These are phyloP conservation scores for Berghia stephanieae DNA, from an alignment of 1,140 invertebrate genomes.

Conservation along the genomic window DNA sequence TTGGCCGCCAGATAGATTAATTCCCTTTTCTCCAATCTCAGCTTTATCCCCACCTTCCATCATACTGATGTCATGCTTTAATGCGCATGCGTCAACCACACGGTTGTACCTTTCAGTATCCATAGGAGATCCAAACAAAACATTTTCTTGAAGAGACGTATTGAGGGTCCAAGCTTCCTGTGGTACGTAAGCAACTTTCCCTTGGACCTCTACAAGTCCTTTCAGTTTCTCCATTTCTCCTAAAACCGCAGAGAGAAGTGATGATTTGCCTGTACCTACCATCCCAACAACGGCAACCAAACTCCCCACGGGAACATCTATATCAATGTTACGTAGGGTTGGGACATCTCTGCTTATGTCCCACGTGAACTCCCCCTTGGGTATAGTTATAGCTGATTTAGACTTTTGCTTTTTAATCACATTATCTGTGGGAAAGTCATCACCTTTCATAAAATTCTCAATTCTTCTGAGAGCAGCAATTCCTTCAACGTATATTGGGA, in stretches of 20 bases:
- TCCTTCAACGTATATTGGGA: no score
- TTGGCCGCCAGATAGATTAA: background rate
- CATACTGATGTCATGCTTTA: slow-evolving; percentile 77
- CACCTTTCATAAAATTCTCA: no score
- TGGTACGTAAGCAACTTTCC: slow-evolving; percentile 75
- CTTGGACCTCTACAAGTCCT: slow-evolving; percentile 76
- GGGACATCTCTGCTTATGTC: no score
- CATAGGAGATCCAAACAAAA: slow-evolving; percentile 74
- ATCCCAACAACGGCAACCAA: slow-evolving; percentile 68
- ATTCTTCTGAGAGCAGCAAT: no score
- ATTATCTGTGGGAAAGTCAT: no score
- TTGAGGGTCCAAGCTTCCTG: slow-evolving; percentile 88
- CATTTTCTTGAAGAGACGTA: slow-evolving; percentile 81
- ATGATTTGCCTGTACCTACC: slow-evolving; percentile 77
- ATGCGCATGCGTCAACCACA: slow-evolving; percentile 69
- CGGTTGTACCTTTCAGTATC: slow-evolving; percentile 65
- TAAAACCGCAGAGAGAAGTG: slow-evolving; percentile 72
- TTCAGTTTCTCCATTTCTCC: slow-evolving; percentile 63
- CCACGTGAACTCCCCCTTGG: no score
- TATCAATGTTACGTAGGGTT: no score
- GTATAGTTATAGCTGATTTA: no score
- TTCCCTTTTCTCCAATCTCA: slow-evolving; percentile 63
- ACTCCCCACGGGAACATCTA: no score
- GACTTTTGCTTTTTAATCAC: no score
- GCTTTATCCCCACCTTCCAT: slow-evolving; percentile 76